Percentiles rank a stretch among this genome's conserved stretches.
phyloP scores from a whole-genome alignment of 2,797 vertebrate species.

The Chelmon rostratus region DNA sequence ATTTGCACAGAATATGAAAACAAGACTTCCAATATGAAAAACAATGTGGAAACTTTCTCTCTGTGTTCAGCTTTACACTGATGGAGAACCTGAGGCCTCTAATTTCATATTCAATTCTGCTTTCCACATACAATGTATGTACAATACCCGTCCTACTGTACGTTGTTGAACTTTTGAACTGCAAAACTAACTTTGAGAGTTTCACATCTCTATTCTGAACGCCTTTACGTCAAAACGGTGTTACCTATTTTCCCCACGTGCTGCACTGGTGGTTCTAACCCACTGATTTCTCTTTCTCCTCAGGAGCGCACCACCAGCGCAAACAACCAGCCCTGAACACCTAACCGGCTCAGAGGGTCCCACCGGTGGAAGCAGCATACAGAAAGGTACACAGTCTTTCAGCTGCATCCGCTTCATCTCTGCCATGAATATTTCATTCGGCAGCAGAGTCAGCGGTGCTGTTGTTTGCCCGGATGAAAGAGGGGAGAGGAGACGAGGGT shows the following conservation, averaged over 20 bases:
- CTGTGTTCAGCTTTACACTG: not conserved
- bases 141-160: not conserved
- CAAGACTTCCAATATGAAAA: not conserved
- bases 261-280: slow-evolving; percentile 47
- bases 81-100: not conserved
- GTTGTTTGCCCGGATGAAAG: slow-evolving; percentile 81
- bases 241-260: slow-evolving; percentile 32
- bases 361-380: slow-evolving; percentile 69
- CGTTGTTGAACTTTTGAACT: slow-evolving; percentile 17
- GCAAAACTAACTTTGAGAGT: slow-evolving; percentile 45
- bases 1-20: slow-evolving; percentile 1
- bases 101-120: slow-evolving; percentile 27
- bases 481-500: slow-evolving; percentile 50
- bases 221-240: slow-evolving; percentile 21
- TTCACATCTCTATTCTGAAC: slow-evolving; percentile 39
- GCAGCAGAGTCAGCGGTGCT: slow-evolving; percentile 64
- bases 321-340: slow-evolving; percentile 74
- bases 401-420: slow-evolving; percentile 73
- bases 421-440: slow-evolving; percentile 82
- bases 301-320: slow-evolving; percentile 70
- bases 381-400: slow-evolving; percentile 84
- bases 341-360: slow-evolving; percentile 72
- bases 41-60: not conserved
- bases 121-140: not conserved
- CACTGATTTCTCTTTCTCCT: slow-evolving; percentile 56